These are phyloP conservation scores for Temnothorax curvispinosus DNA, from an alignment of 1,140 invertebrate species.

Conservation along the genomic window DNA sequence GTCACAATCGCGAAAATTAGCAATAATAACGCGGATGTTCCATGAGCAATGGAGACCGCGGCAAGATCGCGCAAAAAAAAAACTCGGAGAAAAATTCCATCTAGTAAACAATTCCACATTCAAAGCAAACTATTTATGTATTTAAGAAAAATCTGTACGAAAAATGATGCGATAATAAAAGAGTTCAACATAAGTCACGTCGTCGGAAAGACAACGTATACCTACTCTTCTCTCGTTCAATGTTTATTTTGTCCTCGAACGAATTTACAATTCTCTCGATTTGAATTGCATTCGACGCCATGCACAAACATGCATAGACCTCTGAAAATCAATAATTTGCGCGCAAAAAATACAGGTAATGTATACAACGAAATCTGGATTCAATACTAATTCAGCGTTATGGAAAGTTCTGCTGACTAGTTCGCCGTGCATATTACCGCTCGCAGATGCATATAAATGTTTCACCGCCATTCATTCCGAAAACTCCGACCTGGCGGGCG, in stretches of 20 bases:
- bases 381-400: constrained; percentile 36
- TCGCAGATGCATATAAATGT: constrained; percentile 34
- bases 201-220: background rate
- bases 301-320: background rate
- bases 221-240: background rate
- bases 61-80: constrained; percentile 4
- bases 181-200: background rate
- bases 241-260: background rate
- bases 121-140: background rate
- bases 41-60: background rate
- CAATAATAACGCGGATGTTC: constrained; percentile 62
- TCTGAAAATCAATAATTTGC: constrained; percentile 39
- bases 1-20: constrained; percentile 62
- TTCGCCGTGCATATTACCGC: background rate
- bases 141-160: too few relatives aligned
- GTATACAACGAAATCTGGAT: constrained; percentile 27
- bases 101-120: background rate
- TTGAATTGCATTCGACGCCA: background rate
- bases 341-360: constrained; percentile 15
- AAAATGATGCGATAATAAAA: background rate
- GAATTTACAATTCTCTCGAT: background rate
- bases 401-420: constrained; percentile 33
- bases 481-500: background rate
- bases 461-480: constrained; percentile 41
- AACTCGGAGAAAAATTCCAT: background rate